Evolutionary conservation across 1,140 invertebrate genomes (phyloP).

Genomic region (Sycophila sp.): DNA sequence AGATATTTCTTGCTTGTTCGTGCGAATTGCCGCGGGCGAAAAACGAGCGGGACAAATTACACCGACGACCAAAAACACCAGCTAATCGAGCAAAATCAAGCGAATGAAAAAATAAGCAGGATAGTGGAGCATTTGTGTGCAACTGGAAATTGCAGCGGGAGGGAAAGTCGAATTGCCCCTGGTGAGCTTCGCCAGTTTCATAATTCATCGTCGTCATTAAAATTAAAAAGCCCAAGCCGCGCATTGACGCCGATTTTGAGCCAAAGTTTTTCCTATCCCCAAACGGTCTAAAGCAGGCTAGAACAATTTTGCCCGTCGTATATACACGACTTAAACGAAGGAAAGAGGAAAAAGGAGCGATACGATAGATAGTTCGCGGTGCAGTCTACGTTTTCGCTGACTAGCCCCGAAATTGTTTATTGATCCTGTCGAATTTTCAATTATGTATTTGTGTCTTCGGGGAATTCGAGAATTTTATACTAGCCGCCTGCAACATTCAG

Average conservation of each 20-base stretch:
- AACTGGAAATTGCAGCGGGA: constrained; percentile 20
- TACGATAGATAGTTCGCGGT: background rate
- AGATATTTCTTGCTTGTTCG: background rate
- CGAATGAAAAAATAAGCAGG: no score
- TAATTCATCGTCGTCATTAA: constrained; percentile 36
- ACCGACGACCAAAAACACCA: no score
- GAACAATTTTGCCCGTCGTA: no score
- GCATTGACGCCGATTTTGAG: background rate
- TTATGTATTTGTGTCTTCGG: constrained; percentile 1
- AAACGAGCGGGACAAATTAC: no score
- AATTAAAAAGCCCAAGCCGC: constrained; percentile 23
- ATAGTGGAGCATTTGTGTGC: no score
- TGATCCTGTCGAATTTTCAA: constrained; percentile 16
- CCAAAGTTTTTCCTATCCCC: background rate
- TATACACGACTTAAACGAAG: no score
- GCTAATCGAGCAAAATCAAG: no score
- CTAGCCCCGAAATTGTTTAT: constrained; percentile 22
- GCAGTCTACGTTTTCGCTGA: background rate
- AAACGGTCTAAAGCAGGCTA: background rate
- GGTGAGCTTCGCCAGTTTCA: background rate
- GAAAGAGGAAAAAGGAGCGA: no score
- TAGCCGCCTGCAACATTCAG: no score
- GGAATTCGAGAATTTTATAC: no score
- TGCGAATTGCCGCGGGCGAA: no score
- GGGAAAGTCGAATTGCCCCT: constrained; percentile 18